Percentiles rank a stretch among this genome's conserved stretches.
phyloP scores from a whole-genome alignment of 2,888 invertebrate genomes.

The Orchesellides sinensis region DNA sequence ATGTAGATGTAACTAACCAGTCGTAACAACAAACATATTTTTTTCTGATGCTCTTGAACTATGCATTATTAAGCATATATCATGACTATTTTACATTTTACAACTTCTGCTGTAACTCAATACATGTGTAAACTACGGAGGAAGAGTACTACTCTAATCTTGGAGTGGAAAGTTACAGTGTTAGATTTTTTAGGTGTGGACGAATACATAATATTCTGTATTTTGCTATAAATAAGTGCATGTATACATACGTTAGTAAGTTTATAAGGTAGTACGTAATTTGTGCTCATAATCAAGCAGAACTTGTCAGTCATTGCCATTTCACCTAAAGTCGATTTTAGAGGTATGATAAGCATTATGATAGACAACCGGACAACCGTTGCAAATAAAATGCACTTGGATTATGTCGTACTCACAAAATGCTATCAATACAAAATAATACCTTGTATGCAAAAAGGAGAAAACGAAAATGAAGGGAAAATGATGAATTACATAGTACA shows the following conservation, averaged over 20 bases:
- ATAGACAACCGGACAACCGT: constrained; percentile 11
- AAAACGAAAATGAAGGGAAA: neutral
- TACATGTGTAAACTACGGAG: neutral
- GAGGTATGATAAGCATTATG: too few species aligned
- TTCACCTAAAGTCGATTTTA: too few species aligned
- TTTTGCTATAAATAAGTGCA: neutral
- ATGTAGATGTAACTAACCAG: constrained; percentile 13
- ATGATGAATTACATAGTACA: constrained; percentile 7
- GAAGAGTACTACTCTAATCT: too few species aligned
- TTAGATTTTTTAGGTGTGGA: neutral
- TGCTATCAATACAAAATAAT: too few species aligned
- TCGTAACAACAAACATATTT: neutral
- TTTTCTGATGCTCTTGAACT: constrained; percentile 2
- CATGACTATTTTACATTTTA: too few species aligned
- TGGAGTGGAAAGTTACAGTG: neutral
- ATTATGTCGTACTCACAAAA: neutral
- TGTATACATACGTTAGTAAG: neutral
- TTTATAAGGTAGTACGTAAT: constrained; percentile 3
- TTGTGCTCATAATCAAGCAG: constrained; percentile 8
- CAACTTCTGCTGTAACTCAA: too few species aligned
- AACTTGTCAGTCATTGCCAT: constrained; percentile 15
- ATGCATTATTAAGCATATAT: too few species aligned
- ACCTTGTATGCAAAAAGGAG: neutral
- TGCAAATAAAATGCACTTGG: constrained; percentile 7
- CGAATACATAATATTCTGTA: neutral